A percentile compares a stretch with the other conserved stretches of the same genome.
These are phyloP conservation scores for Sinocyclocheilus maitianheensis DNA, from an alignment of 2,113 vertebrate species.

Conservation along the genomic window DNA sequence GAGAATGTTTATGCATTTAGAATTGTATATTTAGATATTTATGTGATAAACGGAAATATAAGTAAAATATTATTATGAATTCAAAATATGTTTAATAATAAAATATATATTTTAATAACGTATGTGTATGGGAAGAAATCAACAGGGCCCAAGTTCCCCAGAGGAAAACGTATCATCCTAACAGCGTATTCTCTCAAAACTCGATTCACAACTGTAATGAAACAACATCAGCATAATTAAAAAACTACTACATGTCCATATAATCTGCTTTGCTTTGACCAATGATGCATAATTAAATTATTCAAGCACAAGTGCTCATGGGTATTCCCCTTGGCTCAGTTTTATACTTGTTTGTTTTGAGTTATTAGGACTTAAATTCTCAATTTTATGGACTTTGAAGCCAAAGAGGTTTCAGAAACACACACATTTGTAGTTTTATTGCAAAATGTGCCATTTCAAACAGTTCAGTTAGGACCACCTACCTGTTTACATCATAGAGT, in stretches of 20 bases:
- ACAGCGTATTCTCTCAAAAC: not conserved
- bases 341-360: not conserved
- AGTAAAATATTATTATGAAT: not conserved
- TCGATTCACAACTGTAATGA: not conserved
- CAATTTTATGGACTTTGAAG: not conserved
- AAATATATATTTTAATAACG: too few relatives aligned
- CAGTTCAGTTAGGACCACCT: not conserved
- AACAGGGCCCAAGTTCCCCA: not conserved
- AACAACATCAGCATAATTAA: slow-evolving; percentile 21
- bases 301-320: not conserved
- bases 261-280: not conserved
- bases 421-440: not conserved
- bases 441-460: not conserved
- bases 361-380: not conserved
- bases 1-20: not conserved
- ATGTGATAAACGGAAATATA: not conserved
- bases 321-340: not conserved
- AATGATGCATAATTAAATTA: not conserved
- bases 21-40: not conserved
- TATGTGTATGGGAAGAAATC: not conserved
- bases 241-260: not conserved
- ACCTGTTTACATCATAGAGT: not conserved
- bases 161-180: not conserved
- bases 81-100: too few relatives aligned
- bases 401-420: not conserved